These are phyloP conservation scores for Hermetia illucens DNA, from an alignment of 1,140 invertebrate genomes.

Conservation along the genomic window DNA sequence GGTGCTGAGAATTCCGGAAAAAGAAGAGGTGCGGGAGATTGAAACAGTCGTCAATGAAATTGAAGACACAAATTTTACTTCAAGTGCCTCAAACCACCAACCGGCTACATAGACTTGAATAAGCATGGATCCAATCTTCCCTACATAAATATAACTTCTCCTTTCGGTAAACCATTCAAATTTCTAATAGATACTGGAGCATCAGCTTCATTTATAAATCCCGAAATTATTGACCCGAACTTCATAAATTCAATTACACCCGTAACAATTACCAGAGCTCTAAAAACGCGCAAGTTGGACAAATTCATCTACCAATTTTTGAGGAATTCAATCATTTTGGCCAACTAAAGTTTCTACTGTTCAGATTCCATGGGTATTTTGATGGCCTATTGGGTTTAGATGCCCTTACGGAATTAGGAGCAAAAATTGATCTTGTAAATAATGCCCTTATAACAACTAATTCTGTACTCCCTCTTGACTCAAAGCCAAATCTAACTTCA, in stretches of 20 bases:
- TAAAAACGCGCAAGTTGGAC: neutral
- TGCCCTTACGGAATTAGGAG: too few relatives aligned
- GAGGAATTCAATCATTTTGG: slow-evolving; percentile 6
- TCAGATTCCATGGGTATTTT: slow-evolving; percentile 9
- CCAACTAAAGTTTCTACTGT: neutral
- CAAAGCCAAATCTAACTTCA: too few relatives aligned
- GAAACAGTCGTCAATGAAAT: too few relatives aligned
- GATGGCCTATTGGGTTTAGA: slow-evolving; percentile 5
- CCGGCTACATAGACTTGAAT: slow-evolving; percentile 5
- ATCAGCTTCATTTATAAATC: slow-evolving; percentile 6
- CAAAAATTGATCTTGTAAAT: too few relatives aligned
- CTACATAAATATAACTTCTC: slow-evolving; percentile 5
- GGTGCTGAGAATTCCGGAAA: too few relatives aligned
- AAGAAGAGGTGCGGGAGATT: too few relatives aligned
- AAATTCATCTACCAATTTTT: slow-evolving; percentile 4
- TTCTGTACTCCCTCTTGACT: too few relatives aligned
- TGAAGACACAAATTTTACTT: slow-evolving; percentile 6
- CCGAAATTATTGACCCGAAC: neutral
- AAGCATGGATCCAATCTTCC: neutral
- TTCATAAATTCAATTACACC: neutral
- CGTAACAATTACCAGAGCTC: neutral
- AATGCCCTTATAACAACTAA: too few relatives aligned
- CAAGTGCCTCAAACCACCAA: slow-evolving; percentile 2
- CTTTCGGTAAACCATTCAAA: slow-evolving; percentile 3
- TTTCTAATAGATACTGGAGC: slow-evolving; percentile 7